These are phyloP conservation scores for Lordiphosa andalusiaca DNA, from an alignment of 2,888 invertebrate species.

Conservation along the genomic window DNA sequence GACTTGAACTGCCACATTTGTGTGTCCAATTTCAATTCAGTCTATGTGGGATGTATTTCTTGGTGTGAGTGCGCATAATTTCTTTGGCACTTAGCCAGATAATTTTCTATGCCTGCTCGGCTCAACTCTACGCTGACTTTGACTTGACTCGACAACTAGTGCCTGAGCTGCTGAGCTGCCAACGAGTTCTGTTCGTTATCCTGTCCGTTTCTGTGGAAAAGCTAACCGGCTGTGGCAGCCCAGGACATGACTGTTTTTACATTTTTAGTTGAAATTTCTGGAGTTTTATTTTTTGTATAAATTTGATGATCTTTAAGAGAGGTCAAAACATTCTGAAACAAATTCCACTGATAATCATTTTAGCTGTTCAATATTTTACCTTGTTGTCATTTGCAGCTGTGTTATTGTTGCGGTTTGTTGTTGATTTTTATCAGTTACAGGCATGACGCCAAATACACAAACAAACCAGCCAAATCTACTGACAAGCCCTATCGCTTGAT, in stretches of 20 bases:
- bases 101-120: conserved; percentile 61
- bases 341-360: conserved; percentile 42
- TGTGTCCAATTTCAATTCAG: conserved; percentile 11
- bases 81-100: conserved; percentile 58
- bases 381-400: conserved; percentile 35
- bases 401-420: conserved; percentile 33
- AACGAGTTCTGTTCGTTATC: conserved; percentile 28
- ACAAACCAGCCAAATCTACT: conserved; percentile 10
- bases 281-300: no score
- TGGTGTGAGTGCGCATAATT: conserved; percentile 42
- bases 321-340: not conserved
- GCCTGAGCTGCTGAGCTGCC: conserved; percentile 6
- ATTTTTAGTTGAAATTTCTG: no score
- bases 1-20: conserved; percentile 49
- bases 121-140: conserved; percentile 26
- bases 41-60: conserved; percentile 8
- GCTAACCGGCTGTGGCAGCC: conserved; percentile 52
- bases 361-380: conserved; percentile 31
- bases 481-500: conserved; percentile 36
- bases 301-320: no score
- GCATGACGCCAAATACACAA: conserved; percentile 21
- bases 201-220: conserved; percentile 45
- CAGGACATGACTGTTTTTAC: conserved; percentile 5
- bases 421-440: conserved; percentile 51
- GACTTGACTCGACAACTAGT: conserved; percentile 18